Base-by-base conservation (phyloP, 2,888 invertebrate genomes). In the Schrankia costaestrigalis region DNA sequence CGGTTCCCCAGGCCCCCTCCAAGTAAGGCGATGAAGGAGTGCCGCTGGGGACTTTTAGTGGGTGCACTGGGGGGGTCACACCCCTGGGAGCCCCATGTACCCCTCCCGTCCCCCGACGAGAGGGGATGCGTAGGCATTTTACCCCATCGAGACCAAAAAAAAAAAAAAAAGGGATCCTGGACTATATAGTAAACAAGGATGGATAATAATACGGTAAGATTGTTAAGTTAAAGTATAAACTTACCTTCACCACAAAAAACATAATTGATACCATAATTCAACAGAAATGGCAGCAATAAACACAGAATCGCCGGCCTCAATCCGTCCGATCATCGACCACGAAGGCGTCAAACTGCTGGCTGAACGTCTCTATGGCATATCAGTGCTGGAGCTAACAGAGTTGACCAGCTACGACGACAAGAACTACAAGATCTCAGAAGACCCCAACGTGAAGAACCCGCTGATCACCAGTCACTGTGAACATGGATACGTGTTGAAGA, bases 351-450 rank as follows among this genome's bases (percentile, higher is more conserved):
- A 82, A 32, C 71, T 86, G 1, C 68, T 94, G 1, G 83, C 89
- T 0, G 78, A 89, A 35, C 71, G 89, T 3, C 75, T 92, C 1
- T 95, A 93, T 64, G 93, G 92, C 1, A 78, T 94, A 13, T 80
- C 87, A 1, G 90, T 90, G 1, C 64, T 72, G 1, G 84, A 82
- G 18, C 80, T 94, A 11, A 76, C 67, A 0, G 91, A 93, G 58
- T 78, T 95, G 3, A 91, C 93, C 45, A 92, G 93, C 1, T 95
- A 95, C 63, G 95, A 95, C 58, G 95, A 96, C 71, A 91, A 89
- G 70, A 95, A 95, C 77, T 94, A 91, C 71, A 91, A 90, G 59
- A 80, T 95, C 7, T 67, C 78, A 1, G 93, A 93, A 43, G 86
- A 87, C 6, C 82, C 87, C 0, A 88, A 89, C 40, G 84, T 90